Conservation (phyloP, 30 jellyfish, hydroid and myxozoan species). For the Hydractinia symbiolongicarpus region DNA sequence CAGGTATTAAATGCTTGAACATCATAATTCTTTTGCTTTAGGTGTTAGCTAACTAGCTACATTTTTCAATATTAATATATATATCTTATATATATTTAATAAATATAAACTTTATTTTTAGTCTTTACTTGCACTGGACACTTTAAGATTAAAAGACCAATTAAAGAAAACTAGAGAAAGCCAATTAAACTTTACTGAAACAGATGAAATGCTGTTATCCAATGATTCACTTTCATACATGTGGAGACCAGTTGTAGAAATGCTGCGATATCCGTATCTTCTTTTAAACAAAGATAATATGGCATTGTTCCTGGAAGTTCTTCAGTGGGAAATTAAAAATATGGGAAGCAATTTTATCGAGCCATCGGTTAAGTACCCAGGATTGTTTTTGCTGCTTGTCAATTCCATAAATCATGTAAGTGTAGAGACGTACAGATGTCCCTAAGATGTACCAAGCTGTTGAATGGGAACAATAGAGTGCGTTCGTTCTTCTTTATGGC, state of each 20-base stretch:
- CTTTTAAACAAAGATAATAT: not conserved
- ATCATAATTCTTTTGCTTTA: not conserved
- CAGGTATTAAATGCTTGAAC: not conserved
- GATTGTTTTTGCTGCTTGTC: not conserved
- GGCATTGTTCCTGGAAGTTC: not conserved
- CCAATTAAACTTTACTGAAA: not conserved
- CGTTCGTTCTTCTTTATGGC: no score
- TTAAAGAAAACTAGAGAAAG: not conserved
- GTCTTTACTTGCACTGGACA: not conserved
- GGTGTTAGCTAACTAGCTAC: not conserved
- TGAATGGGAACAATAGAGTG: no score
- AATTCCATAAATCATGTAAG: not conserved
- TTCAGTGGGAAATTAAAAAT: not conserved
- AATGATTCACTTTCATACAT: not conserved
- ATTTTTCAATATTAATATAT: not conserved
- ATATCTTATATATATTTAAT: not conserved
- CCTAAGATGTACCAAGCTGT: no score
- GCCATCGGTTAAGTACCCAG: constrained; percentile 9
- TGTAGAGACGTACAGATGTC: no score
- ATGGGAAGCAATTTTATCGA: not conserved
- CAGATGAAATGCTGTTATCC: not conserved
- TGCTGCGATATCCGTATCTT: constrained; percentile 4
- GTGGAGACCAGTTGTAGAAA: constrained; percentile 6
- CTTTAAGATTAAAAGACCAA: not conserved
- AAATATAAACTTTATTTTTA: not conserved